Evolutionary conservation across 2,888 invertebrate genomes (phyloP).

Genomic region (Schizotus pectinicornis): DNA sequence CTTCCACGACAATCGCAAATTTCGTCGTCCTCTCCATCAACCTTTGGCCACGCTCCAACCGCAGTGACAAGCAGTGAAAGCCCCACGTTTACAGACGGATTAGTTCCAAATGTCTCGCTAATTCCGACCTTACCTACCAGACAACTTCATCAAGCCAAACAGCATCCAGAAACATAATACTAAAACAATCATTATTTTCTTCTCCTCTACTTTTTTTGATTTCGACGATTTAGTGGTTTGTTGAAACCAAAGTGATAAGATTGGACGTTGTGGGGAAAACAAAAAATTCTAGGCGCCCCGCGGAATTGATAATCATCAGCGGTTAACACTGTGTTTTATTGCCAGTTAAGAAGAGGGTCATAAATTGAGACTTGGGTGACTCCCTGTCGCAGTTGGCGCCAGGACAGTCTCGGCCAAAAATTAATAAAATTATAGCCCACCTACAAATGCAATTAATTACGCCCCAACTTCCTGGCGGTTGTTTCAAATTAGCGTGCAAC

Average conservation of each 20-base stretch:
- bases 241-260: too few species aligned
- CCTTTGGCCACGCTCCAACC: too few species aligned
- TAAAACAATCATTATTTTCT: neutral
- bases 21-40: too few species aligned
- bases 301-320: slow-evolving; percentile 38
- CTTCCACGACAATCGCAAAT: too few species aligned
- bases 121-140: slow-evolving; percentile 30
- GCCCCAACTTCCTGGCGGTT: neutral
- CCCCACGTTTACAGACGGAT: slow-evolving; percentile 15
- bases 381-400: slow-evolving; percentile 45
- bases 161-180: slow-evolving; percentile 21
- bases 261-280: neutral
- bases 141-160: slow-evolving; percentile 32
- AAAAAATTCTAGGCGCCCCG: neutral
- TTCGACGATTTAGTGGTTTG: too few species aligned
- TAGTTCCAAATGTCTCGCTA: slow-evolving; percentile 35
- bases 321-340: slow-evolving; percentile 49
- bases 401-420: neutral
- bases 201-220: too few species aligned
- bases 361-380: slow-evolving; percentile 45
- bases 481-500: slow-evolving; percentile 28
- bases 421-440: too few species aligned
- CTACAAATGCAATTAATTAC: too few species aligned
- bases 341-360: slow-evolving; percentile 44
- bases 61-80: too few species aligned